Evolutionary conservation across 2,888 invertebrate species (phyloP).

Genomic region (Leucophenga maculata): DNA sequence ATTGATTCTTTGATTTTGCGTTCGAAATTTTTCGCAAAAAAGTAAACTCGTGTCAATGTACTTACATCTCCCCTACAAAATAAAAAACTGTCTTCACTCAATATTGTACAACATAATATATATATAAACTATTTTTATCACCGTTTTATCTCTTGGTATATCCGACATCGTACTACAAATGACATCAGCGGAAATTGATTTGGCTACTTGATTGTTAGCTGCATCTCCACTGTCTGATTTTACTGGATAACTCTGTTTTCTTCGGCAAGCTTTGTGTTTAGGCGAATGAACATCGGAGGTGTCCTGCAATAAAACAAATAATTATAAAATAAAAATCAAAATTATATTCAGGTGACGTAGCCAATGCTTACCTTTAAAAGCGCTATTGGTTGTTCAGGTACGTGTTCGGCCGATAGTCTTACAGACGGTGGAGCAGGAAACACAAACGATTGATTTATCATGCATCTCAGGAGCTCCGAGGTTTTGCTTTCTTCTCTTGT

Average conservation of each 20-base stretch:
- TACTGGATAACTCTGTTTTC: conserved; percentile 87
- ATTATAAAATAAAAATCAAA: conserved; percentile 18
- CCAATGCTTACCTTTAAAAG: conserved; percentile 67
- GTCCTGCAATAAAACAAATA: conserved; percentile 50
- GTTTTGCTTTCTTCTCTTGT: conserved; percentile 78
- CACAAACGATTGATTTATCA: conserved; percentile 84
- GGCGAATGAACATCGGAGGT: conserved; percentile 56
- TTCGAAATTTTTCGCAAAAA: no score
- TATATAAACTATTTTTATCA: conserved; percentile 13
- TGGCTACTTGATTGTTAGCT: conserved; percentile 43
- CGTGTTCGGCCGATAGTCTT: conserved; percentile 64
- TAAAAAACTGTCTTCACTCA: no score
- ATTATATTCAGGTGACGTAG: neutral
- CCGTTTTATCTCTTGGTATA: conserved; percentile 57
- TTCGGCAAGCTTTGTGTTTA: conserved; percentile 74
- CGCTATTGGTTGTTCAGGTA: conserved; percentile 69
- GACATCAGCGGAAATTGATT: conserved; percentile 45
- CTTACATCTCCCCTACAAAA: no score
- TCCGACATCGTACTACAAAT: conserved; percentile 35
- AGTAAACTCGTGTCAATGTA: no score
- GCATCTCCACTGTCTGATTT: conserved; percentile 62
- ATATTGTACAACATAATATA: no score
- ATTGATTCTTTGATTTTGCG: no score
- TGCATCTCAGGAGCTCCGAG: conserved; percentile 81
- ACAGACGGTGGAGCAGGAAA: conserved; percentile 77